Evolutionary conservation across 1,140 invertebrate genomes (phyloP), one percentile per base, ranked within the genome.

Genomic region (Dreissena rostriformis): DNA sequence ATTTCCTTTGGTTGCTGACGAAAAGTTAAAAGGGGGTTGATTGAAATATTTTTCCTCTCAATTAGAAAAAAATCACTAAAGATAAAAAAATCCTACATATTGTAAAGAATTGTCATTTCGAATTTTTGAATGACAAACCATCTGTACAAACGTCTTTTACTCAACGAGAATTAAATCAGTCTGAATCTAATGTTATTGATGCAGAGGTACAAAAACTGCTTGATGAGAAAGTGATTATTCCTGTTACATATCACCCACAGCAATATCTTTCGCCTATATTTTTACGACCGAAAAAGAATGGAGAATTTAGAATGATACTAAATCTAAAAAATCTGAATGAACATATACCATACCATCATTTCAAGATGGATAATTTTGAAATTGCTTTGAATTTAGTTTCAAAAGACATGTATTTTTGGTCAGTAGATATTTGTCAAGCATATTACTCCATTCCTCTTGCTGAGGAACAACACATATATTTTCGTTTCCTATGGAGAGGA

Each of bases 301-400:
- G 74, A 0, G 24, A 66, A 55, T 66, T 61, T 65, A 10, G 84
- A 8, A 28, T 82, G 29, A 82, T 78, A 66, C 73, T 86, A 24
- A 86, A 86, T 72, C 49, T 78, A 15, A 86, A 74, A 65, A 55
- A 73, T 22, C 68, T 82, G 29, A 82, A 77, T 67, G 67, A 82
- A 51, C 53, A 10, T 24, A 57, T 82, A 14, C 17, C 28, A 51
- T 82, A 81, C 52, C 49, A 72, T 17, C 84, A 82, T 82, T 86
- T 82, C 72, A 86, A 86, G 71, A 82, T 86, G 74, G 84, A 82
- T 28, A 76, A 68, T 22, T 67, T 85, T 71, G 39, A 82, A 77
- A 70, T 14, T n/a, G 79, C 73, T 1, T 17, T 86, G 15, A 19
- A 26, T 22, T n/a, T 85, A 10, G 63, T 82, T 52, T 66, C 65